These are phyloP conservation scores for Crenuchus spilurus DNA, from an alignment of 2,797 vertebrate genomes.

Conservation along the genomic window DNA sequence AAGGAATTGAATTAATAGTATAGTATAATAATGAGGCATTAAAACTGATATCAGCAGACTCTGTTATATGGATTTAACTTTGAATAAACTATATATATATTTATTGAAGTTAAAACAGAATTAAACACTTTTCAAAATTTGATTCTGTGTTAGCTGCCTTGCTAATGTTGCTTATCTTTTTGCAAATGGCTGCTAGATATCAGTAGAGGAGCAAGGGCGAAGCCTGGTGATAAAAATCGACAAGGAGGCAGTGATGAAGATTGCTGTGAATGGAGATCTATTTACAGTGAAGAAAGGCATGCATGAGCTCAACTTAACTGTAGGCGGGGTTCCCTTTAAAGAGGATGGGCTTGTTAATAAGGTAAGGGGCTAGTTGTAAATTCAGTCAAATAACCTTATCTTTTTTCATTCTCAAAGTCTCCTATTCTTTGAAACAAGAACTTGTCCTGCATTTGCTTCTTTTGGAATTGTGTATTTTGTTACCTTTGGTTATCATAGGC, in stretches of 20 bases:
- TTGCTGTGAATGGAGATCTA: constrained; percentile 89
- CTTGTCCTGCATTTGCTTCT: too few species aligned
- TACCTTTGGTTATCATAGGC: too few species aligned
- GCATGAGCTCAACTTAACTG: constrained; percentile 94
- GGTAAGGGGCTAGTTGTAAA: constrained; percentile 72
- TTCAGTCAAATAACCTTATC: constrained; percentile 63
- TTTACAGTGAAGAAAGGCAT: constrained; percentile 88
- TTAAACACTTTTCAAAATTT: background rate
- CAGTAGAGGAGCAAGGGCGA: constrained; percentile 90
- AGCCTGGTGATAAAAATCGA: constrained; percentile 94
- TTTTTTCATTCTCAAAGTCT: background rate
- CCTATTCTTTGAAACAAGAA: background rate
- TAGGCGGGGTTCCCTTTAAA: constrained; percentile 93
- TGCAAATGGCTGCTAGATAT: constrained; percentile 79
- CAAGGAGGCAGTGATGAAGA: constrained; percentile 96
- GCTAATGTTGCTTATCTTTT: background rate
- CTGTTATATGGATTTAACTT: background rate
- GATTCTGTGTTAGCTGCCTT: background rate
- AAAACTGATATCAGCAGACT: background rate
- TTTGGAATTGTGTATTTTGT: too few species aligned
- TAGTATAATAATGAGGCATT: background rate
- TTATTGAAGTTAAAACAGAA: background rate
- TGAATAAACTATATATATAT: background rate
- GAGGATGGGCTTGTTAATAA: constrained; percentile 86
- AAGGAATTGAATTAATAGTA: background rate